A percentile compares a stretch with the other conserved stretches of the same genome.
These are phyloP conservation scores for Petromus typicus DNA, from an alignment of 2,113 vertebrate genomes.

Conservation along the genomic window DNA sequence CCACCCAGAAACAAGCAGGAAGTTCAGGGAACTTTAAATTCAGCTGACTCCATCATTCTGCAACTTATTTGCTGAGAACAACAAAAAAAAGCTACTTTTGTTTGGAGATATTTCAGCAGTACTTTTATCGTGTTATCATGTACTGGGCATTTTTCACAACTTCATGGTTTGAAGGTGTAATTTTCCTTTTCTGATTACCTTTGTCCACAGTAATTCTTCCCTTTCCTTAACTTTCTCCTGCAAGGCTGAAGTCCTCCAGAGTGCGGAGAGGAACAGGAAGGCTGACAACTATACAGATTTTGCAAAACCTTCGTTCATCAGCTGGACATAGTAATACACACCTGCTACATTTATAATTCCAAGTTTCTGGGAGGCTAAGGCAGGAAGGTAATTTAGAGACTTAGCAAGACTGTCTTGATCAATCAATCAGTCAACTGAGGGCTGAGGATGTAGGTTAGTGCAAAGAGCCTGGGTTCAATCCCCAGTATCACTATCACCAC, in stretches of 20 bases:
- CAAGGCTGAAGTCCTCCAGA: not conserved
- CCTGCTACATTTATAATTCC: not conserved
- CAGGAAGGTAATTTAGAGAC: not conserved
- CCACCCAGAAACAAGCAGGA: conserved; percentile 60
- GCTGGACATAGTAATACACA: not conserved
- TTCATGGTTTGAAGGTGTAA: not conserved
- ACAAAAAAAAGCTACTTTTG: conserved; percentile 27
- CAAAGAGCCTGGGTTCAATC: not conserved
- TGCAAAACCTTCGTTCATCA: not conserved
- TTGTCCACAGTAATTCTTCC: not conserved
- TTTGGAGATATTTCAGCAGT: conserved; percentile 53
- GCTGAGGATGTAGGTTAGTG: not conserved
- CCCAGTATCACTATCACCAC: not conserved
- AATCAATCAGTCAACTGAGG: not conserved
- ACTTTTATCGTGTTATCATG: not conserved
- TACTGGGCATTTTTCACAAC: not conserved
- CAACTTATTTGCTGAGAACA: not conserved
- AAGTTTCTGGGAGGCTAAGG: not conserved
- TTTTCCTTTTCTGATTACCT: not conserved
- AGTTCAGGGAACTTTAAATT: conserved; percentile 41
- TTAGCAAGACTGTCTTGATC: not conserved
- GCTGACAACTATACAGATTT: not conserved
- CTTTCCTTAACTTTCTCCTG: not conserved
- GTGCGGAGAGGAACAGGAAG: not conserved
- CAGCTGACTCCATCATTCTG: conserved; percentile 55